A percentile compares a stretch with the other conserved stretches of the same genome.
Evolutionary conservation across 2,113 vertebrate genomes (phyloP).

Genomic region (Pterocles orientalis): DNA sequence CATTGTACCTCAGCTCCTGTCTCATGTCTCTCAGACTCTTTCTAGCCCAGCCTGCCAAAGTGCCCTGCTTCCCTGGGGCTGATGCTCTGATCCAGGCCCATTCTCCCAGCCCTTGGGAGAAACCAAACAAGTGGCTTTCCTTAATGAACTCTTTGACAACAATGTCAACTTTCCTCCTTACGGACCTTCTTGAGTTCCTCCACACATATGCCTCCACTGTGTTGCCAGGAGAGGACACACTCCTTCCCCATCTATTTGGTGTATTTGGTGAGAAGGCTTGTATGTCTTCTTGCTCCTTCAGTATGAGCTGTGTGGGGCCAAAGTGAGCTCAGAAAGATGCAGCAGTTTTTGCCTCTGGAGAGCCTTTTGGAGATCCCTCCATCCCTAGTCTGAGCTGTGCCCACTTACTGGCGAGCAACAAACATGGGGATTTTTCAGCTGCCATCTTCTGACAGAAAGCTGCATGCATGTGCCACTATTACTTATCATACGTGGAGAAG

Average conservation of each 20-base stretch:
- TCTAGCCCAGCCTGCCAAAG: background rate
- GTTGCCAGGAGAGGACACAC: background rate
- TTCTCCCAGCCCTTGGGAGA: background rate
- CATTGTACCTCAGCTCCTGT: background rate
- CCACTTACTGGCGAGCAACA: background rate
- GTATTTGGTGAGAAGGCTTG: background rate
- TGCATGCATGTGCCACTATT: background rate
- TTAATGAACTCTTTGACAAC: background rate
- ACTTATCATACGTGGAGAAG: background rate
- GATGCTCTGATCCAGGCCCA: background rate
- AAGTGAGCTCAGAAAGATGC: background rate
- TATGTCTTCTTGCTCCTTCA: background rate
- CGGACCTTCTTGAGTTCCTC: background rate
- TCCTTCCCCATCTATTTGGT: background rate
- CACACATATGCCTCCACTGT: rapidly evolving
- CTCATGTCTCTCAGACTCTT: background rate
- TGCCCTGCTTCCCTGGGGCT: background rate
- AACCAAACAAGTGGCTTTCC: background rate
- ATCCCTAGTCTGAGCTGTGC: background rate
- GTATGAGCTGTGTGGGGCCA: background rate
- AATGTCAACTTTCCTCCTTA: background rate
- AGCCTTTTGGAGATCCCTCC: background rate
- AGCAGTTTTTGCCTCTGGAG: background rate
- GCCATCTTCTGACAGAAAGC: background rate
- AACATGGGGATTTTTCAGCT: background rate